Conservation (phyloP, 1,140 invertebrate genomes). For the Drosophila elegans region DNA sequence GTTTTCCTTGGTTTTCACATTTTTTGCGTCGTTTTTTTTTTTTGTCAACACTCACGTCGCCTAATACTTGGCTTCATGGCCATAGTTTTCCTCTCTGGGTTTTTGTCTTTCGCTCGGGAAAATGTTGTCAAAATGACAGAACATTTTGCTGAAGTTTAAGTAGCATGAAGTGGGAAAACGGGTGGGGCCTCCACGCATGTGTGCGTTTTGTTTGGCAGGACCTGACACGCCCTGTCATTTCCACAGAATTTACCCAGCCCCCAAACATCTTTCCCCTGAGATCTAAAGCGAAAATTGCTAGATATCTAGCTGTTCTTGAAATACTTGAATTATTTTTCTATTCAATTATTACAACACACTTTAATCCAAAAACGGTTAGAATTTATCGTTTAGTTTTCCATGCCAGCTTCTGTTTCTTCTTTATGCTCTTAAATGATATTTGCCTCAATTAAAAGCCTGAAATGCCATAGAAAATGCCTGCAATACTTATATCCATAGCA, state of each 20-base stretch:
- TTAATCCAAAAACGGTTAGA: conserved; percentile 14
- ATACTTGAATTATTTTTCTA: conserved; percentile 25
- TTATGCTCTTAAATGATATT: conserved; percentile 32
- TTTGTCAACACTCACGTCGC: conserved; percentile 28
- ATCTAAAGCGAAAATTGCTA: conserved; percentile 8
- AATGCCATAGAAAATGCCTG: conserved; percentile 27
- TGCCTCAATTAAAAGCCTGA: conserved; percentile 43
- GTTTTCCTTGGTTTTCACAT: conserved; percentile 49
- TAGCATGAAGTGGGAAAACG: conserved; percentile 47
- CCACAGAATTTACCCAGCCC: conserved; percentile 32
- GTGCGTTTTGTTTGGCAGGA: conserved; percentile 50
- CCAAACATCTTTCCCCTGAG: neutral
- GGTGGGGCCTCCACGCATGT: conserved; percentile 30
- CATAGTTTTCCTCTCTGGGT: conserved; percentile 36
- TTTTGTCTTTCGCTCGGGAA: conserved; percentile 29
- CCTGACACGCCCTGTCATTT: conserved; percentile 73
- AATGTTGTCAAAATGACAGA: conserved; percentile 73
- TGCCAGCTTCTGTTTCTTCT: neutral
- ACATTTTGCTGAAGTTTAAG: conserved; percentile 71
- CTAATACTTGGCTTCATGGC: conserved; percentile 49
- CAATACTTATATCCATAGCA: conserved; percentile 38
- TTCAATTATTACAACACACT: conserved; percentile 35
- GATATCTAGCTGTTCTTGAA: conserved; percentile 8
- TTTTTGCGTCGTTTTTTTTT: conserved; percentile 48
- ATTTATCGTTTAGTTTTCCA: conserved; percentile 30